Percentiles rank a stretch among this genome's conserved stretches.
Evolutionary conservation across 2,113 vertebrate species (phyloP).

Genomic region (Ploceus nigricollis): DNA sequence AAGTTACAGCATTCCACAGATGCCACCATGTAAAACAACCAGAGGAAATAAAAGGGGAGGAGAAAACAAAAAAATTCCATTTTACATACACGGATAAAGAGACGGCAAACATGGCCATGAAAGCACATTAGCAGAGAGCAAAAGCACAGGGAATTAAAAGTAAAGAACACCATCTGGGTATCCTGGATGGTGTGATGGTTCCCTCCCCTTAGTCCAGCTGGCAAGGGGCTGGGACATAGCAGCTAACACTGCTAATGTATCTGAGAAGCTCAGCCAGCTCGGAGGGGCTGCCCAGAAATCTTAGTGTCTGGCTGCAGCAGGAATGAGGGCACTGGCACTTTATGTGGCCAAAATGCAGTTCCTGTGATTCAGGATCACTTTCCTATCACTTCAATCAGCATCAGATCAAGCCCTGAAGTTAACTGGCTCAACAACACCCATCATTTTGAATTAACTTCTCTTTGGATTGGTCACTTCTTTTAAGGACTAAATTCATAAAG

Average conservation of each 20-base stretch:
- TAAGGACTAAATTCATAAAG: background rate
- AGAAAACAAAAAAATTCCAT: conserved; percentile 1
- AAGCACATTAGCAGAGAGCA: background rate
- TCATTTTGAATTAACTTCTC: background rate
- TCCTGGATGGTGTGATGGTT: background rate
- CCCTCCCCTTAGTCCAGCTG: background rate
- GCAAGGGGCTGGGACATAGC: background rate
- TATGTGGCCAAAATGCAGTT: background rate
- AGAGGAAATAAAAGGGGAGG: background rate
- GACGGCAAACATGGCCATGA: background rate
- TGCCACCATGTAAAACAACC: background rate
- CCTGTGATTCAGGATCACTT: background rate
- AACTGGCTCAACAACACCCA: background rate
- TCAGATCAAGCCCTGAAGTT: background rate
- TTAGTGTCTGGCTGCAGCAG: background rate
- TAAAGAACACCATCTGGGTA: conserved; percentile 25
- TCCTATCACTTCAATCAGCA: background rate
- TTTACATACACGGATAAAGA: background rate
- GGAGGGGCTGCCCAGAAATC: background rate
- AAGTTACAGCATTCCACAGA: background rate
- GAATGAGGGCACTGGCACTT: background rate
- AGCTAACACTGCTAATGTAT: background rate
- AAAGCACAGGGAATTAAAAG: background rate
- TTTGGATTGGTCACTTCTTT: conserved; percentile 12
- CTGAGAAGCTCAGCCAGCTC: background rate